Evolutionary conservation across 2,113 vertebrate genomes (phyloP).

Genomic region (Scopus umbretta): DNA sequence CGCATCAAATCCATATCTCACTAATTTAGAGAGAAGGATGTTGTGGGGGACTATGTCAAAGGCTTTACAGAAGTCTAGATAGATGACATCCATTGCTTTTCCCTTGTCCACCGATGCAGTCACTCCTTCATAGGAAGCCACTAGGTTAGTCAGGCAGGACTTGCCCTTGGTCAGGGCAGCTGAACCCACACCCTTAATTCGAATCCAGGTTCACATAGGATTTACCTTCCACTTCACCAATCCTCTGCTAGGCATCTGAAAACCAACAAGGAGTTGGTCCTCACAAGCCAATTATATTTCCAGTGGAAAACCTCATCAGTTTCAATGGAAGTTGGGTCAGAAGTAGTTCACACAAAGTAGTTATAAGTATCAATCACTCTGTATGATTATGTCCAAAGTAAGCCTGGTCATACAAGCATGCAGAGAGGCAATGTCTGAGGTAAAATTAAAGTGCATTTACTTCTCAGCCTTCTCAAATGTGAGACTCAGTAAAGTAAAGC

Average conservation of each 20-base stretch:
- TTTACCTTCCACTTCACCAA: background rate
- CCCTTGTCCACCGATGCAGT: too few species aligned
- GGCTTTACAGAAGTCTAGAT: too few species aligned
- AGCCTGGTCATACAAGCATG: background rate
- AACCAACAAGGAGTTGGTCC: background rate
- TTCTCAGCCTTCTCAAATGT: background rate
- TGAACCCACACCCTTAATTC: background rate
- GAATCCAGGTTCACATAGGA: background rate
- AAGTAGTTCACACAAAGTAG: background rate
- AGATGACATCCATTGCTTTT: too few species aligned
- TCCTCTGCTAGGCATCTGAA: background rate
- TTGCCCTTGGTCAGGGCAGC: too few species aligned
- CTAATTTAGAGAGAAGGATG: too few species aligned
- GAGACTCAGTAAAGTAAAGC: background rate
- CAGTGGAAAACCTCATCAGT: background rate
- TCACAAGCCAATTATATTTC: background rate
- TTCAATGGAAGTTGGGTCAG: background rate
- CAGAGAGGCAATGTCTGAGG: background rate
- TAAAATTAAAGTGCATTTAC: background rate
- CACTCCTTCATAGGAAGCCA: too few species aligned
- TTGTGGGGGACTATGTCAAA: too few species aligned
- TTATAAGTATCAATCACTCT: background rate
- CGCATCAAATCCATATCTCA: too few species aligned
- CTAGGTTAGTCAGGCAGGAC: too few species aligned
- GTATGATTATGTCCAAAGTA: background rate